These are phyloP conservation scores for Pao palembangensis DNA, from an alignment of 2,113 vertebrate genomes.

Conservation along the genomic window DNA sequence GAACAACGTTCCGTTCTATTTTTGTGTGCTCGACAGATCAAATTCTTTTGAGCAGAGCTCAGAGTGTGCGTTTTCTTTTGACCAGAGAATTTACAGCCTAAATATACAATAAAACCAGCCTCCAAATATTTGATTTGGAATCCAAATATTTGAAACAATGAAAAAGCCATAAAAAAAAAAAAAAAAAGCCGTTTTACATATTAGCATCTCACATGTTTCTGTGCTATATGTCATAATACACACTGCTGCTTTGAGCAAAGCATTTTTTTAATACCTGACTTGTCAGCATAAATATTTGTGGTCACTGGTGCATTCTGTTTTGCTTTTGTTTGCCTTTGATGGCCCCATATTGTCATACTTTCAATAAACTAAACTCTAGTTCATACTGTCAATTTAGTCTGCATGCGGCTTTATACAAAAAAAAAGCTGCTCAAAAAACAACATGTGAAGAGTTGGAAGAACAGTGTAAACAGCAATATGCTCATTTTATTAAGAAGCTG, in stretches of 20 bases:
- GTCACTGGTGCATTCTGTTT: not conserved
- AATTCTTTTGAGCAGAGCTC: slow-evolving; percentile 24
- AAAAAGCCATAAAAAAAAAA: not conserved
- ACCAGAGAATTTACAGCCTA: no score
- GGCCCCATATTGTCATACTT: slow-evolving; percentile 3
- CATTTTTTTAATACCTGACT: slow-evolving; percentile 29
- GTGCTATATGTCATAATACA: no score
- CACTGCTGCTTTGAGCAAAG: not conserved
- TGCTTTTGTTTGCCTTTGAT: slow-evolving; percentile 20
- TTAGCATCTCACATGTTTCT: no score
- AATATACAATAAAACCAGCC: not conserved
- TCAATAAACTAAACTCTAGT: slow-evolving; percentile 6
- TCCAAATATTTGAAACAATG: not conserved
- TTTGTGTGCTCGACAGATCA: slow-evolving; percentile 6
- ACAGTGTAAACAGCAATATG: no score
- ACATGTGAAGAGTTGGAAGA: not conserved
- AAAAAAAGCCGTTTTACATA: no score
- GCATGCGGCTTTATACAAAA: not conserved
- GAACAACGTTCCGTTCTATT: slow-evolving; percentile 16
- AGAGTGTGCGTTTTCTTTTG: not conserved
- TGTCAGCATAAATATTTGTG: slow-evolving; percentile 28
- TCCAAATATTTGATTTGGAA: not conserved
- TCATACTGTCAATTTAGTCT: not conserved
- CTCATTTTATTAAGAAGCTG: no score
- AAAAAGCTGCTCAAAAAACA: not conserved